A percentile compares a stretch with the other conserved stretches of the same genome.
Evolutionary conservation across 2,888 invertebrate genomes (phyloP).

Genomic region (Pogonocherus hispidulus): DNA sequence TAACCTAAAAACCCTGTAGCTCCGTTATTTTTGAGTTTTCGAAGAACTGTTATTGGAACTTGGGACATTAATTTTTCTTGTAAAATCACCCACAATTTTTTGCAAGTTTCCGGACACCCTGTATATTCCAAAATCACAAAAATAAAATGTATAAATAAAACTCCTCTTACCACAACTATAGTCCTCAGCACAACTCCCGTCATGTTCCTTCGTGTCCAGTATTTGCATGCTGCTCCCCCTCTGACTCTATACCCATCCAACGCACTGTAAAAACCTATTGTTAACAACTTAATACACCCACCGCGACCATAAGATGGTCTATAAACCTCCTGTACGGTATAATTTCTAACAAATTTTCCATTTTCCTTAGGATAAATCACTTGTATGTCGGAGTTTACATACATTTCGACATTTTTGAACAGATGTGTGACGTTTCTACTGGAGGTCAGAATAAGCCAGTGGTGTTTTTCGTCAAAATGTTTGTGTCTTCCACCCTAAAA

Average conservation of each 20-base stretch:
- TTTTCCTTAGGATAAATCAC: slow-evolving; percentile 43
- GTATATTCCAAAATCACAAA: too few species aligned
- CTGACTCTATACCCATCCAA: slow-evolving; percentile 42
- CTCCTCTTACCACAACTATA: slow-evolving; percentile 54
- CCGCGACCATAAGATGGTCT: slow-evolving; percentile 55
- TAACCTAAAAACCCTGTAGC: too few species aligned
- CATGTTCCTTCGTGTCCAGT: slow-evolving; percentile 58
- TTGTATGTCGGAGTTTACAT: slow-evolving; percentile 54
- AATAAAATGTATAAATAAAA: slow-evolving; percentile 7
- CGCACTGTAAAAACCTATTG: slow-evolving; percentile 49
- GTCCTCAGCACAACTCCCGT: slow-evolving; percentile 56
- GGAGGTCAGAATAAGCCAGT: slow-evolving; percentile 54
- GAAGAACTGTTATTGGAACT: too few species aligned
- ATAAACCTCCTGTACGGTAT: slow-evolving; percentile 52
- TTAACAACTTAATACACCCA: slow-evolving; percentile 45
- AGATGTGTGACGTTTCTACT: slow-evolving; percentile 39
- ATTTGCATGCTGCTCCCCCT: slow-evolving; percentile 44
- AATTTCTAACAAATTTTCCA: slow-evolving; percentile 9
- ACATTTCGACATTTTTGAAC: slow-evolving; percentile 50
- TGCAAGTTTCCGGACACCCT: too few species aligned
- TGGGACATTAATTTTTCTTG: too few species aligned
- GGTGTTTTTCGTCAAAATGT: slow-evolving; percentile 53
- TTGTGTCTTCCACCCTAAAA: slow-evolving; percentile 51
- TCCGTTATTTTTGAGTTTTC: too few species aligned
- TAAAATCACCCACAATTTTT: too few species aligned